These are phyloP conservation scores for Telenomus remus DNA, from an alignment of 1,140 invertebrate genomes.

Conservation along the genomic window DNA sequence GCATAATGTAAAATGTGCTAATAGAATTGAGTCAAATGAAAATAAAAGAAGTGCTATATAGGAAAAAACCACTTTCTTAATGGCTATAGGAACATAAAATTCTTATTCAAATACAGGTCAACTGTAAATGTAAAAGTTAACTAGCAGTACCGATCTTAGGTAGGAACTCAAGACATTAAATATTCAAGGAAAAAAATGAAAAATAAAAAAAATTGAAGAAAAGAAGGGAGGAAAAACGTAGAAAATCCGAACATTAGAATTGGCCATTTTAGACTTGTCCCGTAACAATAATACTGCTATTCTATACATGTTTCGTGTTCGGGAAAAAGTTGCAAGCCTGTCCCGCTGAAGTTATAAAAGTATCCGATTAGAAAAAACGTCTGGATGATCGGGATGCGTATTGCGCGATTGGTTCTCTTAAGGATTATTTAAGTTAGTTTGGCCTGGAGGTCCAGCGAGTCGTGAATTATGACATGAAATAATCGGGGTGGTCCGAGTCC, in stretches of 20 bases:
- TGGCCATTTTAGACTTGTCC: background rate
- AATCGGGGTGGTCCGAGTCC: constrained; percentile 96
- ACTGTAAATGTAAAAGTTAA: too few relatives aligned
- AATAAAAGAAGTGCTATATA: too few relatives aligned
- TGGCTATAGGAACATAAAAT: too few relatives aligned
- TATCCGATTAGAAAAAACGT: constrained; percentile 50
- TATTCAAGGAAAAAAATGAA: too few relatives aligned
- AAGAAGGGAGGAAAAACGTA: background rate
- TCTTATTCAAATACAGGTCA: too few relatives aligned
- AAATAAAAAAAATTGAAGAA: background rate
- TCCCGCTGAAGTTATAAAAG: constrained; percentile 51
- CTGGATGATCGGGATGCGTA: constrained; percentile 53
- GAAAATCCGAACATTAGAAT: background rate
- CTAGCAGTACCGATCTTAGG: too few relatives aligned
- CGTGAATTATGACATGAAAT: constrained; percentile 92
- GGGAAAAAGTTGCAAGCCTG: constrained; percentile 18
- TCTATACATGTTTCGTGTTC: constrained; percentile 48
- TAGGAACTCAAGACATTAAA: too few relatives aligned
- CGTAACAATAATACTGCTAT: constrained; percentile 54
- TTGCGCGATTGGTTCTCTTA: constrained; percentile 53
- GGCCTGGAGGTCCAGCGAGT: constrained; percentile 68
- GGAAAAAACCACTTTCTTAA: too few relatives aligned
- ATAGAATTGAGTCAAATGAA: too few relatives aligned
- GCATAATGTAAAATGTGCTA: too few relatives aligned
- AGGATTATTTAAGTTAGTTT: constrained; percentile 63